Evolutionary conservation across 2,888 invertebrate genomes (phyloP), one percentile per base, ranked within the genome.

Genomic region (Dasysyrphus tricinctus): DNA sequence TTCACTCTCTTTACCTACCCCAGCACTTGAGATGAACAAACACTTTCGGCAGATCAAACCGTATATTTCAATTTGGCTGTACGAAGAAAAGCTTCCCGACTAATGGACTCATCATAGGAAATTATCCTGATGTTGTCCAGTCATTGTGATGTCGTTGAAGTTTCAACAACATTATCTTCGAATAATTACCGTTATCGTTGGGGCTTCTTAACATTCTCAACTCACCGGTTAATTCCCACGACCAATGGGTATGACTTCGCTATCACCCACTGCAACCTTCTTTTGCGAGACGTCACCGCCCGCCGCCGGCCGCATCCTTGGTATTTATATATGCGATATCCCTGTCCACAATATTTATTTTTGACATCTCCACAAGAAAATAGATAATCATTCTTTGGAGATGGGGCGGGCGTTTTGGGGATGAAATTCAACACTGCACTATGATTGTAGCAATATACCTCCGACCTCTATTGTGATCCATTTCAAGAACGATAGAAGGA

Each of bases 131-230:
- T 61, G 63, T 67, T 47, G 47, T 54, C 76, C 77, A 80, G 81
- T 81, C 85, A 85, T 85, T 77, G 42, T 85, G 85, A 80, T 76
- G 69, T 77, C 73, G 63, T 42, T 77, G 67, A 74, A 85, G 81
- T 80, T 85, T 77, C 85, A 85, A 74, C 77, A 49, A 80, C 59
- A 57, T 61, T 80, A 65, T 84, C 76, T 56, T 72, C 69, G 49
- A 77, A 80, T 85, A 85, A 80, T 85, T 80, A 77, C 73, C 80
- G 73, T 57, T 80, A 77, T 80, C 80, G 56, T 61, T 77, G 77
- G 59, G 80, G 77, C 85, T 80, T 74, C 80, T 73, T 74, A 77
- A 73, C 80, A 73, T 84, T 54, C 59, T 54, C 75, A 73, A 72
- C 63, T 69, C 78, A 63, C 76, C 51, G 76, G 57, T 51, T 57